Conservation (phyloP, 2,113 vertebrate species). For the Epinephelus moara region DNA sequence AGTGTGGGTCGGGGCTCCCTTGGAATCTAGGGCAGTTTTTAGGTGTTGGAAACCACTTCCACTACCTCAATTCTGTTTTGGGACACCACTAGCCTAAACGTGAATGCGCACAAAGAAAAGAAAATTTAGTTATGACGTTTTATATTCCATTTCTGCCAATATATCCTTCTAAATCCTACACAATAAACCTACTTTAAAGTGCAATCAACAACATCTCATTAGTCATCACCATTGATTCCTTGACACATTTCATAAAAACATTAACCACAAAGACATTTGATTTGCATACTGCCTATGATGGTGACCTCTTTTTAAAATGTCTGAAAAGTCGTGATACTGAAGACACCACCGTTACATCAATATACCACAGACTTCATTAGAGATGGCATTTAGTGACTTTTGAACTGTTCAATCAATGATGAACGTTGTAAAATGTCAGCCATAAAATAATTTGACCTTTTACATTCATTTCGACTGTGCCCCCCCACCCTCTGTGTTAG, state of each 20-base stretch:
- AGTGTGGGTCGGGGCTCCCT: too few species aligned
- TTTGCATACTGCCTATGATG: background rate
- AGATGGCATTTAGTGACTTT: conserved; percentile 66
- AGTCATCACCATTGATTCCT: background rate
- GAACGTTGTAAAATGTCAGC: conserved; percentile 62
- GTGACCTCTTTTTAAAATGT: background rate
- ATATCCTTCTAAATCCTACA: too few species aligned
- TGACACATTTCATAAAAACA: background rate
- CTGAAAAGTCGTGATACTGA: conserved; percentile 7
- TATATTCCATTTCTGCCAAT: too few species aligned
- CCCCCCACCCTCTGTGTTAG: background rate
- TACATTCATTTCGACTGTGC: conserved; percentile 36
- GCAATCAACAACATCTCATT: background rate
- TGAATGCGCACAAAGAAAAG: too few species aligned
- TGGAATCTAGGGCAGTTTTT: too few species aligned
- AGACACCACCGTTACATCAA: conserved; percentile 25
- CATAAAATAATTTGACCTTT: conserved; percentile 67
- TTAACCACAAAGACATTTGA: background rate
- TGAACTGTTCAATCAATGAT: conserved; percentile 54
- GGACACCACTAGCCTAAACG: too few species aligned
- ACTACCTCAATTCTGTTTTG: too few species aligned
- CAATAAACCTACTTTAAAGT: background rate
- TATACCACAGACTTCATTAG: conserved; percentile 51
- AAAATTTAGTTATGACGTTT: too few species aligned
- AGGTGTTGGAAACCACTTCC: too few species aligned